Evolutionary conservation across 2,113 vertebrate genomes (phyloP).

Genomic region (Atrichornis clamosus): DNA sequence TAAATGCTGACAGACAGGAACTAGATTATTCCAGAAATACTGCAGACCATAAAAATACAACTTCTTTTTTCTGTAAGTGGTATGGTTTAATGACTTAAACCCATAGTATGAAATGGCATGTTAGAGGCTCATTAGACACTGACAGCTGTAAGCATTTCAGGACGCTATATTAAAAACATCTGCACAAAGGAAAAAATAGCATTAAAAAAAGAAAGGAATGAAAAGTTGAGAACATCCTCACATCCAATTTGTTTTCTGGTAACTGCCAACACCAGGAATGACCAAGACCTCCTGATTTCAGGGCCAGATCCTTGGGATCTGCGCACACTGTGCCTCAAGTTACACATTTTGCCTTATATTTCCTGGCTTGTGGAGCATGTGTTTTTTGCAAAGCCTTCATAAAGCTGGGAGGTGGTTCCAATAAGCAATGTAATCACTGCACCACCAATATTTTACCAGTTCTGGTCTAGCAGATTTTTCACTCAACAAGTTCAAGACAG

Average conservation of each 20-base stretch:
- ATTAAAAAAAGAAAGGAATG: neutral
- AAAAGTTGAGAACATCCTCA: neutral
- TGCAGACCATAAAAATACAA: neutral
- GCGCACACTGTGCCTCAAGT: neutral
- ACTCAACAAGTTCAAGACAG: neutral
- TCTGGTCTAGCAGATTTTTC: neutral
- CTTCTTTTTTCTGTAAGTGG: neutral
- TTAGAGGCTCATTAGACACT: neutral
- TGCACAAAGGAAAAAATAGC: neutral
- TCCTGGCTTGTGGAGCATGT: neutral
- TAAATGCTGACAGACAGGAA: neutral
- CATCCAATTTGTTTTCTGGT: neutral
- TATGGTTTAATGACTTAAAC: neutral
- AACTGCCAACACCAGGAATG: neutral
- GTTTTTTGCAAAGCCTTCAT: neutral
- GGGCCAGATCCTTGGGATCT: neutral
- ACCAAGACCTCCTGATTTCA: neutral
- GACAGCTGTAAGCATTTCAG: conserved; percentile 14
- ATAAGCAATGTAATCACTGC: neutral
- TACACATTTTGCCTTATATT: neutral
- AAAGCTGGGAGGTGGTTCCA: neutral
- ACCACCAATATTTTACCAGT: neutral
- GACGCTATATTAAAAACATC: conserved; percentile 32
- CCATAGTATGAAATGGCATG: neutral
- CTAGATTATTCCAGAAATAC: neutral